These are phyloP conservation scores for Sturnus vulgaris DNA, from an alignment of 2,113 vertebrate genomes.

Conservation along the genomic window DNA sequence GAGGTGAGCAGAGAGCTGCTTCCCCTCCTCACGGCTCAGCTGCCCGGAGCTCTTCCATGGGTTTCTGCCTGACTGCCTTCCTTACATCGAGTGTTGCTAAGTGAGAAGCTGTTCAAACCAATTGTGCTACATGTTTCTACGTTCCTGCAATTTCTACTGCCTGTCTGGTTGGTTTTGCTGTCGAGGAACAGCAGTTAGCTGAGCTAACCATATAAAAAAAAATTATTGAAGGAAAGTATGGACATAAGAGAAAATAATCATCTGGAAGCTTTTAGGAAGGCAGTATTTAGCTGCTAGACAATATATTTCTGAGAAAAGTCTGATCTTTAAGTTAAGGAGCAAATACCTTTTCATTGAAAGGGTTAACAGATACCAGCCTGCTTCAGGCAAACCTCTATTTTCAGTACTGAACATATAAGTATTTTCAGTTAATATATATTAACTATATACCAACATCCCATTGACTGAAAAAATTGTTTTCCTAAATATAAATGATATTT, in stretches of 20 bases:
- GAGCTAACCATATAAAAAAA: neutral
- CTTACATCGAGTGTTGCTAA: neutral
- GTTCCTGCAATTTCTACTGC: neutral
- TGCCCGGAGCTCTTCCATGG: neutral
- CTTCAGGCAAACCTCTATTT: neutral
- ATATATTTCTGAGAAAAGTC: neutral
- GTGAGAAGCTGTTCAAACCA: conserved; percentile 16
- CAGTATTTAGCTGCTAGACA: neutral
- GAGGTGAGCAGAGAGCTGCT: neutral
- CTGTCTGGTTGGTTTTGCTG: neutral
- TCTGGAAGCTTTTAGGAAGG: neutral
- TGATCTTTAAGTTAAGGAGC: neutral
- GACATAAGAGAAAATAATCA: neutral
- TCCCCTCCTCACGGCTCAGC: neutral
- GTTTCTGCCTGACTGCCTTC: conserved; percentile 25
- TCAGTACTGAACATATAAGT: neutral
- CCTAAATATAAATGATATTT: neutral
- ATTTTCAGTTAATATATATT: neutral
- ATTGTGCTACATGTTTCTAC: neutral
- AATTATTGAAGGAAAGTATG: neutral
- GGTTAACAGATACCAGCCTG: neutral
- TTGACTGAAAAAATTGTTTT: neutral
- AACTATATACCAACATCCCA: rapidly evolving
- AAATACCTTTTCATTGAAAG: neutral
- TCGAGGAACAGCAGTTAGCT: neutral